Percentiles rank a stretch among this genome's conserved stretches.
These are phyloP conservation scores for Drosophila paracracens DNA, from an alignment of 2,888 invertebrate species.

Conservation along the genomic window DNA sequence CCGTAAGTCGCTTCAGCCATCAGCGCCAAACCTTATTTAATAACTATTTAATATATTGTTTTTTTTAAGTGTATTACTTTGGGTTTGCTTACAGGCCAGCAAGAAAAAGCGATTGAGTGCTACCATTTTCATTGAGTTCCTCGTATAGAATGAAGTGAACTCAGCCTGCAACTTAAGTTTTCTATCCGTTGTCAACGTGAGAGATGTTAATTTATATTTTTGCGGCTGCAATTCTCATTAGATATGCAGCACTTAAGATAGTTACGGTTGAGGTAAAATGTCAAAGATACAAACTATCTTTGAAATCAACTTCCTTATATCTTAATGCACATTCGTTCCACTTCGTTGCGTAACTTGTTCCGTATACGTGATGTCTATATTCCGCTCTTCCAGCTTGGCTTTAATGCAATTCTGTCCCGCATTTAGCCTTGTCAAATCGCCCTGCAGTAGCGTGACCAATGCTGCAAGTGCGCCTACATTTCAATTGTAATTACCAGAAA, in stretches of 20 bases:
- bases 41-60: no score
- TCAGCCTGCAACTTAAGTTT: not conserved
- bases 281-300: slow-evolving; percentile 1
- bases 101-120: not conserved
- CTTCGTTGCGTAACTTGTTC: not conserved
- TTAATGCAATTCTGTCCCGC: not conserved
- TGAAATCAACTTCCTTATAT: slow-evolving; percentile 1
- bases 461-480: not conserved
- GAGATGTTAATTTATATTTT: not conserved
- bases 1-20: not conserved
- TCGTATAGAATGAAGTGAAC: not conserved
- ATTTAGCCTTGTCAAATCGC: not conserved
- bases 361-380: slow-evolving; percentile 1
- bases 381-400: not conserved
- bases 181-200: not conserved
- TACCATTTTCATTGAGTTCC: slow-evolving; percentile 7
- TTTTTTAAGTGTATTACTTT: not conserved
- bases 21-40: not conserved
- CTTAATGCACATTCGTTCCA: slow-evolving; percentile 2
- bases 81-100: slow-evolving; percentile 19
- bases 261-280: not conserved
- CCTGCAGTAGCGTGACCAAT: not conserved
- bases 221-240: not conserved
- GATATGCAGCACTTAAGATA: not conserved
- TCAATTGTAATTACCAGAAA: not conserved